These are phyloP conservation scores for Sebastes trivittatus DNA, from an alignment of 2,797 vertebrate species.

Conservation along the genomic window DNA sequence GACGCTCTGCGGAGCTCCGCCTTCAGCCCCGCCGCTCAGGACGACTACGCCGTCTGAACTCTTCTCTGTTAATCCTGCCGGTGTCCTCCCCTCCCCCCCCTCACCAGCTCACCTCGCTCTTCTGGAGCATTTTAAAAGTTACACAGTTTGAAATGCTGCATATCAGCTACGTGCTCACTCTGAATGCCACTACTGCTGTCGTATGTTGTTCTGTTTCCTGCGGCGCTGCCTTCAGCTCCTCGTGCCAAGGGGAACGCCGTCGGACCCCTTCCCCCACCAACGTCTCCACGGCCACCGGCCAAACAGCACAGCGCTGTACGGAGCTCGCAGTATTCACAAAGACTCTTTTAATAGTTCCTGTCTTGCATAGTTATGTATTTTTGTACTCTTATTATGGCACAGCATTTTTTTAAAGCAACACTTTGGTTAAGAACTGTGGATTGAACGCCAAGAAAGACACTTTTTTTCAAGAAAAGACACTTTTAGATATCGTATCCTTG, in stretches of 20 bases:
- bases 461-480: slow-evolving; percentile 42
- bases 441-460: slow-evolving; percentile 27
- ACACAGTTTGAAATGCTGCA: slow-evolving; percentile 1
- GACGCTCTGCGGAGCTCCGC: slow-evolving; percentile 90
- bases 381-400: slow-evolving; percentile 70
- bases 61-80: not conserved
- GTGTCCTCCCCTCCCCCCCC: not conserved
- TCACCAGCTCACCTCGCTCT: not conserved
- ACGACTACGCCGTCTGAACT: slow-evolving; percentile 90
- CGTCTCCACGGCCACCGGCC: not conserved
- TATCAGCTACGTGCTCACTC: not conserved
- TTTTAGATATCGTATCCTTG: slow-evolving; percentile 30
- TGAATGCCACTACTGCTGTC: slow-evolving; percentile 27
- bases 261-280: not conserved
- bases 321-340: slow-evolving; percentile 50
- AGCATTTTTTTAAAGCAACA: slow-evolving; percentile 58
- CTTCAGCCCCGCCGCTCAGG: slow-evolving; percentile 87
- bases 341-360: slow-evolving; percentile 52
- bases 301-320: slow-evolving; percentile 21
- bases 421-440: slow-evolving; percentile 61
- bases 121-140: not conserved
- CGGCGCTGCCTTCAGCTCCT: slow-evolving; percentile 11
- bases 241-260: not conserved
- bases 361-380: slow-evolving; percentile 70
- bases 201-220: not conserved